A percentile compares a stretch with the other conserved stretches of the same genome.
Evolutionary conservation across 2,888 invertebrate species (phyloP).

Genomic region (Cryptus viduatorius): DNA sequence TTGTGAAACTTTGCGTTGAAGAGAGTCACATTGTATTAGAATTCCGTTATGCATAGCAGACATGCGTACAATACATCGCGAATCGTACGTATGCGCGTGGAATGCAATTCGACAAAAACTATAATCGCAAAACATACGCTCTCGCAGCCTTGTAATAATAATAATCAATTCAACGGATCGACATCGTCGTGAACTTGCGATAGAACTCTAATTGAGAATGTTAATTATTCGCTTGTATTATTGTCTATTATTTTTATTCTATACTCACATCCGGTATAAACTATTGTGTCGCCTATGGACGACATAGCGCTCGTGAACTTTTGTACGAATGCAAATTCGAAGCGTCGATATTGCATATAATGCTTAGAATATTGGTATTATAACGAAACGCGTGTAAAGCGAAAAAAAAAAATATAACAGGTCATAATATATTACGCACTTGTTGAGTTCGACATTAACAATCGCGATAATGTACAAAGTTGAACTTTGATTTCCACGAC

Average conservation of each 20-base stretch:
- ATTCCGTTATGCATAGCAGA: neutral
- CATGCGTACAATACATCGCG: neutral
- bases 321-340: constrained; percentile 61
- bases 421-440: neutral
- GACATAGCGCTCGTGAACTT: constrained; percentile 62
- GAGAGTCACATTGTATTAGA: neutral
- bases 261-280: constrained; percentile 56
- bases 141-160: constrained; percentile 56
- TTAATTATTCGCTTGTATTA: constrained; percentile 67
- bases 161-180: constrained; percentile 53
- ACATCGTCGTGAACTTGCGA: constrained; percentile 58
- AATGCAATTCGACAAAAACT: neutral
- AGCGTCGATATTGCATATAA: constrained; percentile 22
- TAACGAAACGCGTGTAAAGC: neutral
- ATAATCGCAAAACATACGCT: neutral
- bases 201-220: constrained; percentile 68
- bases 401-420: neutral
- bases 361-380: constrained; percentile 29
- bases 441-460: neutral
- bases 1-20: neutral
- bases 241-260: constrained; percentile 42
- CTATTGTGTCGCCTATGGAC: constrained; percentile 53
- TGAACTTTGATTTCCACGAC: neutral
- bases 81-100: neutral
- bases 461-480: neutral